phyloP scores from a whole-genome alignment of 2,113 vertebrate genomes.

The Corydoras sp. region DNA sequence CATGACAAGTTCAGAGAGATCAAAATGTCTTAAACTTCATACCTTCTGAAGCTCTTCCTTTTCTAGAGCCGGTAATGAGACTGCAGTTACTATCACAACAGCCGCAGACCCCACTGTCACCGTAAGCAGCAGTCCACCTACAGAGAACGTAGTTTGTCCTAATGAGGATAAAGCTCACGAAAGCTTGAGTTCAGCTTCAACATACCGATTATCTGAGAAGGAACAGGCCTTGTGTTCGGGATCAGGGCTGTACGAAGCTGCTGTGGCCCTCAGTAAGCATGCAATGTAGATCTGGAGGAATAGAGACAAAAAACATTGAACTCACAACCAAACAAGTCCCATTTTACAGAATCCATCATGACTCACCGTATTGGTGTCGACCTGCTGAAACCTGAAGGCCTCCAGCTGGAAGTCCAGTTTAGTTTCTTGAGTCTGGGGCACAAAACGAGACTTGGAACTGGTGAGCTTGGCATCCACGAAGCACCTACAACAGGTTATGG shows the following conservation, averaged over 20 bases:
- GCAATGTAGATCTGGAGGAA: slow-evolving; percentile 56
- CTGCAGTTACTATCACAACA: slow-evolving; percentile 56
- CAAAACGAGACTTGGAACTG: slow-evolving; percentile 55
- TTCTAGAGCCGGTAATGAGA: slow-evolving; percentile 28
- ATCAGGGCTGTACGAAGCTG: slow-evolving; percentile 29
- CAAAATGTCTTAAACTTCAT: no score
- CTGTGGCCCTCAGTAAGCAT: slow-evolving; percentile 52
- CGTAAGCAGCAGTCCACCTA: slow-evolving; percentile 63
- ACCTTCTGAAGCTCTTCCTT: slow-evolving; percentile 38
- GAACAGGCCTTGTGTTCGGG: slow-evolving; percentile 58
- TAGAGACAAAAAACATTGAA: no score
- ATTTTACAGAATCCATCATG: no score
- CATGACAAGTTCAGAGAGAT: no score
- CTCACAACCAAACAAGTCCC: no score
- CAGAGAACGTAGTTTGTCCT: no score
- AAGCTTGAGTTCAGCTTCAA: no score
- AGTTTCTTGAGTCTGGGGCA: slow-evolving; percentile 48
- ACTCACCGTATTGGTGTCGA: slow-evolving; percentile 53
- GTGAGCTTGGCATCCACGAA: slow-evolving; percentile 53
- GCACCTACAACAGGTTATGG: slow-evolving; percentile 51
- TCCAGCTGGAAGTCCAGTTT: slow-evolving; percentile 60
- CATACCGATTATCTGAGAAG: slow-evolving; percentile 49
- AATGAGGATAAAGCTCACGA: no score
- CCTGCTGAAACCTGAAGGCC: slow-evolving; percentile 54
- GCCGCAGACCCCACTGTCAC: slow-evolving; percentile 56